These are phyloP conservation scores for Anoplius nigerrimus DNA, from an alignment of 2,888 invertebrate species.

Conservation along the genomic window DNA sequence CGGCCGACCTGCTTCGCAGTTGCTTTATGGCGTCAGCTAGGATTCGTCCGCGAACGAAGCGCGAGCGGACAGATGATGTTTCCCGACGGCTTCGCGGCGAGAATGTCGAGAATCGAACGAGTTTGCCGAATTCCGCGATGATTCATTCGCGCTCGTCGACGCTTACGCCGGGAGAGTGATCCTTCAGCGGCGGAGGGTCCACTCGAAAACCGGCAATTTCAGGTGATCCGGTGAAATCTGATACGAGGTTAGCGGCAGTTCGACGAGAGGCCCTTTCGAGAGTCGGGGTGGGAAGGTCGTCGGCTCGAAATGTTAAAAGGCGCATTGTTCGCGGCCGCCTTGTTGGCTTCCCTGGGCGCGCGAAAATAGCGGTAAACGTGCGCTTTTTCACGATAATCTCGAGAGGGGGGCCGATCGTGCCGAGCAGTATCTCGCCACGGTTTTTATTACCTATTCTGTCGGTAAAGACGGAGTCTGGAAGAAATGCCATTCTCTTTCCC, in stretches of 20 bases:
- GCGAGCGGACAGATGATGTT: background rate
- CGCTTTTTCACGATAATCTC: too few relatives aligned
- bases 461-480: conserved; percentile 28
- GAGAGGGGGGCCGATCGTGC: conserved; percentile 21
- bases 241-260: background rate
- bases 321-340: too few relatives aligned
- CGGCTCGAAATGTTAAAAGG: too few relatives aligned
- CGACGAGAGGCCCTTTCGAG: background rate
- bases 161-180: background rate
- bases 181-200: background rate
- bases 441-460: conserved; percentile 45
- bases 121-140: too few relatives aligned
- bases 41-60: background rate
- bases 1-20: background rate
- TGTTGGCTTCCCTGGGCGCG: too few relatives aligned
- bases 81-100: background rate
- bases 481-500: conserved; percentile 29
- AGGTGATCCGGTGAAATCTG: background rate
- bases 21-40: background rate
- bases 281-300: background rate
- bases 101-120: too few relatives aligned
- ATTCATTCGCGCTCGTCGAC: too few relatives aligned
- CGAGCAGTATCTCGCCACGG: conserved; percentile 34
- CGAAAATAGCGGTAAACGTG: too few relatives aligned
- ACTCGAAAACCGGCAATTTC: too few relatives aligned